phyloP scores from a whole-genome alignment of 35 echinoderm and acorn worm species.

The Ophioderma brevispina region DNA sequence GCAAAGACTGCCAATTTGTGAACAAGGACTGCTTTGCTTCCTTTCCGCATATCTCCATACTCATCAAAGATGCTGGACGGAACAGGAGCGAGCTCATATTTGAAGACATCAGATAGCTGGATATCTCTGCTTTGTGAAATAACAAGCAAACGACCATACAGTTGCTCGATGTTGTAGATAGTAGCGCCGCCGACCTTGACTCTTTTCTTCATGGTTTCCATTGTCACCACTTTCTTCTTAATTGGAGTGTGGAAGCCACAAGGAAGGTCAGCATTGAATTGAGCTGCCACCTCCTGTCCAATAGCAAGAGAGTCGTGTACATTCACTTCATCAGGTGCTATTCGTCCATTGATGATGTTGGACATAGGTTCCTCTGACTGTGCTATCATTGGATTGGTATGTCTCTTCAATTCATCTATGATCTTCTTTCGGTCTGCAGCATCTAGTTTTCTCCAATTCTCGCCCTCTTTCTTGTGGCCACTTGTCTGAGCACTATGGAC shows the following conservation, averaged over 20 bases:
- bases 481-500: neutral
- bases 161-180: neutral
- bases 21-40: conserved; percentile 17
- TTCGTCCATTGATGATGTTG: neutral
- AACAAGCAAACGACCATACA: conserved; percentile 15
- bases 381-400: conserved; percentile 7
- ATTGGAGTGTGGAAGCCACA: neutral
- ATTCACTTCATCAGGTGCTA: neutral
- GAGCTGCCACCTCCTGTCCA: neutral
- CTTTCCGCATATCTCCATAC: conserved; percentile 18
- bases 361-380: neutral
- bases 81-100: conserved; percentile 16
- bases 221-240: conserved; percentile 9
- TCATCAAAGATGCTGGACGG: conserved; percentile 19
- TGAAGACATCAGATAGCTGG: neutral
- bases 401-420: neutral
- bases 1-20: conserved; percentile 18
- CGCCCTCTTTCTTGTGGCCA: conserved; percentile 5
- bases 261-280: neutral
- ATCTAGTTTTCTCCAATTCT: neutral
- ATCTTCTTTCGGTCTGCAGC: neutral
- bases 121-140: conserved; percentile 17
- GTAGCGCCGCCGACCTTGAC: neutral
- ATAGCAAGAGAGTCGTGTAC: neutral
- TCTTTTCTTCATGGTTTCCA: conserved; percentile 1